Conservation (phyloP, 2,113 vertebrate species). For the Carollia perspicillata region DNA sequence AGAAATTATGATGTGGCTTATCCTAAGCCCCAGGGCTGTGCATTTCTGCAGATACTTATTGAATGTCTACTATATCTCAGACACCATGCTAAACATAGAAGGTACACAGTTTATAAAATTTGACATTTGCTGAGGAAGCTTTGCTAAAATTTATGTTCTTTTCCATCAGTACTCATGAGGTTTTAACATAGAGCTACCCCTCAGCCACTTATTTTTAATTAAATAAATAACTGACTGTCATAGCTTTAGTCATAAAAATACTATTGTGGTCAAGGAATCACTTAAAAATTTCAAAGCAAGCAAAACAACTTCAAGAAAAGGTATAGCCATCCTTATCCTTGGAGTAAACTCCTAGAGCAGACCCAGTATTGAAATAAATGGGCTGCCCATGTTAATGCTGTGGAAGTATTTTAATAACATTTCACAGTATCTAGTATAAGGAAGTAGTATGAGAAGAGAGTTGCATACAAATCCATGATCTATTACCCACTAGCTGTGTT, state of each 20-base stretch:
- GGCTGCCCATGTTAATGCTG: background rate
- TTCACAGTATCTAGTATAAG: background rate
- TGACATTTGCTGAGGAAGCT: conserved; percentile 2
- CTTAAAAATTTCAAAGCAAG: conserved; percentile 39
- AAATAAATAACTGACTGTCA: conserved; percentile 25
- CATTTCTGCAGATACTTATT: background rate
- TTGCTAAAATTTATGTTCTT: background rate
- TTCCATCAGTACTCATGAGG: background rate
- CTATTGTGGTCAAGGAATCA: background rate
- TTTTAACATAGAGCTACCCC: background rate
- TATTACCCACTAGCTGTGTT: background rate
- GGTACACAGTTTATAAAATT: background rate
- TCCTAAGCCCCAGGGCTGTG: rapidly evolving
- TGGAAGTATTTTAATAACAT: background rate
- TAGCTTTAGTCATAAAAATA: conserved; percentile 10
- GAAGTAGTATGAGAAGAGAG: background rate
- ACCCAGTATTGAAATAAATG: conserved; percentile 2
- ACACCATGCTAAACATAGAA: background rate
- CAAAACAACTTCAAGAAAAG: conserved; percentile 8
- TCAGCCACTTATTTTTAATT: background rate
- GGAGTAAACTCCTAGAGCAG: background rate
- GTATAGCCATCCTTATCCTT: background rate
- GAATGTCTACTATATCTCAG: background rate
- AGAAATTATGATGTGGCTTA: background rate
- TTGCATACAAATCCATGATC: background rate